A percentile compares a stretch with the other conserved stretches of the same genome.
phyloP scores from a whole-genome alignment of 1,140 invertebrate genomes.

The Euura lappo region DNA sequence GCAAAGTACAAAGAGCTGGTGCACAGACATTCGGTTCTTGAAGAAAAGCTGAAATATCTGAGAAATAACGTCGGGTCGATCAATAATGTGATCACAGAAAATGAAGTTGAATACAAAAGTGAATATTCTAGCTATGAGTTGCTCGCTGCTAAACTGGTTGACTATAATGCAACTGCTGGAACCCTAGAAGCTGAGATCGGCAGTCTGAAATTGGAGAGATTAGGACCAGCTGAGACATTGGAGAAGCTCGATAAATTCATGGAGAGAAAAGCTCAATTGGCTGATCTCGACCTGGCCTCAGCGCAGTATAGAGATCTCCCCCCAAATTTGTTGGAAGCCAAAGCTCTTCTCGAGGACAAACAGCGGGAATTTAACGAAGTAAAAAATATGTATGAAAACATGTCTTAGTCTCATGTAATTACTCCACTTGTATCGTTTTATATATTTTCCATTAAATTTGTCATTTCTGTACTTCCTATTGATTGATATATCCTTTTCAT shows the following conservation, averaged over 20 bases:
- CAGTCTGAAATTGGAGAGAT: constrained; percentile 38
- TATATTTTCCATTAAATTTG: background rate
- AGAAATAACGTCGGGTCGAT: constrained; percentile 32
- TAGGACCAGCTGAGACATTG: constrained; percentile 36
- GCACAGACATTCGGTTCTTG: constrained; percentile 33
- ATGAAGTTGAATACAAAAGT: constrained; percentile 32
- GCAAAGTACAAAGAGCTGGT: constrained; percentile 39
- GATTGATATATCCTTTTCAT: too few species aligned
- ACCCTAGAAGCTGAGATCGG: constrained; percentile 37
- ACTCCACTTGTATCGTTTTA: background rate
- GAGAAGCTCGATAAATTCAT: constrained; percentile 41
- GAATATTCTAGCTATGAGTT: constrained; percentile 31
- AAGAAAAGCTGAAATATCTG: constrained; percentile 38
- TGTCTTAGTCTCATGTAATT: background rate
- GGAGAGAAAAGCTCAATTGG: constrained; percentile 36
- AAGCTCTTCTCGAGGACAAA: constrained; percentile 41
- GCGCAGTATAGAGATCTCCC: constrained; percentile 46
- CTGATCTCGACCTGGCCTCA: constrained; percentile 38
- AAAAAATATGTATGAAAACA: background rate
- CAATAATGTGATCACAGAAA: constrained; percentile 26
- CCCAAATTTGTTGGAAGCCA: constrained; percentile 50
- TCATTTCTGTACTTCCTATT: background rate
- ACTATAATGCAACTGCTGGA: constrained; percentile 41
- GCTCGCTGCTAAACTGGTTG: constrained; percentile 37
- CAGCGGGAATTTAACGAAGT: constrained; percentile 42